These are phyloP conservation scores for Cavia porcellus DNA, from an alignment of 2,113 vertebrate species.

Conservation along the genomic window DNA sequence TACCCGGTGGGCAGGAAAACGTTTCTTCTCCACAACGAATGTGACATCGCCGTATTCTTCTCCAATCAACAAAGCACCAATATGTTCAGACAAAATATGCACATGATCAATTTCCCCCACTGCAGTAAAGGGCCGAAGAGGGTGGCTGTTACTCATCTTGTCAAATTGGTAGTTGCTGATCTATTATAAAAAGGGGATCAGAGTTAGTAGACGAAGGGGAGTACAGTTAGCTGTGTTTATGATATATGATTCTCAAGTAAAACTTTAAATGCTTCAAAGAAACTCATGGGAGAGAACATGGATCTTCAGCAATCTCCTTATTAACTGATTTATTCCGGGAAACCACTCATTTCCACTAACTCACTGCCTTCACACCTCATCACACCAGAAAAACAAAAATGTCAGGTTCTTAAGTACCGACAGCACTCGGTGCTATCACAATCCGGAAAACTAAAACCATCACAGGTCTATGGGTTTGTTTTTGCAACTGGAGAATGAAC, in stretches of 20 bases:
- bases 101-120: constrained; percentile 98
- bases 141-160: constrained; percentile 98
- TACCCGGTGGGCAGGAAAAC: constrained; percentile 96
- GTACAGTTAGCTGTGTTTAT: background rate
- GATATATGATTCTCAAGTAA: background rate
- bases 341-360: constrained; percentile 10
- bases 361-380: background rate
- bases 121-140: constrained; percentile 94
- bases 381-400: constrained; percentile 22
- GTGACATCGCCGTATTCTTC: constrained; percentile 99
- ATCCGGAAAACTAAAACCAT: background rate
- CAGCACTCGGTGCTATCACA: background rate
- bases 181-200: constrained; percentile 77
- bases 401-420: background rate
- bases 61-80: constrained; percentile 95
- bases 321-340: constrained; percentile 44
- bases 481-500: background rate
- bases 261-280: constrained; percentile 8
- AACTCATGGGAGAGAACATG: background rate
- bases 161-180: constrained; percentile 83
- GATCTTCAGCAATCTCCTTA: constrained; percentile 7
- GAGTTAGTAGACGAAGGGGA: background rate
- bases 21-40: constrained; percentile 97
- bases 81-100: constrained; percentile 97
- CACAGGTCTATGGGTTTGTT: background rate